A percentile compares a stretch with the other conserved stretches of the same genome.
Conservation (phyloP, 2,113 vertebrate genomes). For the Dipodomys merriami region DNA sequence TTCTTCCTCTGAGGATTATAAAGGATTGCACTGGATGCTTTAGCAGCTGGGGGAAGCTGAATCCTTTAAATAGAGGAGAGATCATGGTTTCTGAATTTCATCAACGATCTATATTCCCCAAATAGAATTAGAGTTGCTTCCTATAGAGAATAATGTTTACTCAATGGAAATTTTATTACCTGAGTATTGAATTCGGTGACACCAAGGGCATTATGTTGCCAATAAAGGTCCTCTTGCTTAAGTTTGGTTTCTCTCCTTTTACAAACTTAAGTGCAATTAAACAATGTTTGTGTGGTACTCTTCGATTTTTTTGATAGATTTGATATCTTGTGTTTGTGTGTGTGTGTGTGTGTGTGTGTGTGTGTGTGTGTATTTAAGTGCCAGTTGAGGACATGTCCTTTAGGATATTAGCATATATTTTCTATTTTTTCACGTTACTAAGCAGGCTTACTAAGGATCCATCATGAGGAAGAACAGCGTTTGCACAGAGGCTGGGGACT, state of each 20-base stretch:
- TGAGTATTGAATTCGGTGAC: conserved; percentile 46
- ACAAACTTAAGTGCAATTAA: conserved; percentile 19
- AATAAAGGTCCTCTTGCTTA: not conserved
- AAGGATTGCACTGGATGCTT: not conserved
- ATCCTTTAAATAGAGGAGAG: conserved; percentile 44
- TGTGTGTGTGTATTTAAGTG: not conserved
- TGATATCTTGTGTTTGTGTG: not conserved
- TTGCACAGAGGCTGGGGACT: not conserved
- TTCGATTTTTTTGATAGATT: not conserved
- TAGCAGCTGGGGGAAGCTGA: conserved; percentile 15
- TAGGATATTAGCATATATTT: not conserved
- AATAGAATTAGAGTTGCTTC: conserved; percentile 67
- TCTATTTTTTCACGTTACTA: not conserved
- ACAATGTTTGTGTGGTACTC: not conserved
- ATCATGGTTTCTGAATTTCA: conserved; percentile 50
- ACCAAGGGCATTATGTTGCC: conserved; percentile 25
- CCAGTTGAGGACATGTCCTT: not conserved
- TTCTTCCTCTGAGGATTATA: not conserved
- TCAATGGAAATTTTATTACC: conserved; percentile 52
- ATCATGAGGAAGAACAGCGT: not conserved
- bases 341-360: no score
- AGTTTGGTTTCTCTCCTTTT: conserved; percentile 9
- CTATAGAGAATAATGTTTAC: conserved; percentile 47
- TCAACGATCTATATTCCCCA: conserved; percentile 59
- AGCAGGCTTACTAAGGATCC: not conserved